Percentiles rank a stretch among this genome's conserved stretches.
Evolutionary conservation across 2,888 invertebrate species (phyloP).

Genomic region (Buathra laborator): DNA sequence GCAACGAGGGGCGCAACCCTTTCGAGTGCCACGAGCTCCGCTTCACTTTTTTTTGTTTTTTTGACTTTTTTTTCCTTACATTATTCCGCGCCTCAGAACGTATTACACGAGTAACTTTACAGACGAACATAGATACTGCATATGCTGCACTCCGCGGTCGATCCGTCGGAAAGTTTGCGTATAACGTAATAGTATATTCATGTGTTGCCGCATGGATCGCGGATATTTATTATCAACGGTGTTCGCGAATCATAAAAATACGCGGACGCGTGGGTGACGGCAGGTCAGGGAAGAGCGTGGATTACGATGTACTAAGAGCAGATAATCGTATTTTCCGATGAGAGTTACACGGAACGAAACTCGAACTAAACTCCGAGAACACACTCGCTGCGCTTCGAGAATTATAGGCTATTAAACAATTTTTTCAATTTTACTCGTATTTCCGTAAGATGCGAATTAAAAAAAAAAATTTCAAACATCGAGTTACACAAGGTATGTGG

Average conservation of each 20-base stretch:
- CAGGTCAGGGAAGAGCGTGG: conserved; percentile 53
- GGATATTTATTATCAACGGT: conserved; percentile 43
- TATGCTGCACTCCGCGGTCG: not conserved
- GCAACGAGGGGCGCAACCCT: conserved; percentile 27
- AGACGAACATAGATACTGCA: not conserved
- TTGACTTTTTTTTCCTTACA: conserved; percentile 7
- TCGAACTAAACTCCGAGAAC: conserved; percentile 3
- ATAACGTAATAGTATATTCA: conserved; percentile 5
- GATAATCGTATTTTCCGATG: conserved; percentile 50
- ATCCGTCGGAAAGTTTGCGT: not conserved
- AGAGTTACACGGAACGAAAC: conserved; percentile 18
- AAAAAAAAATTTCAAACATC: not conserved
- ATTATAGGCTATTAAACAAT: conserved; percentile 33
- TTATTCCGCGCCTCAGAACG: not conserved
- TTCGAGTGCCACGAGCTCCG: conserved; percentile 48
- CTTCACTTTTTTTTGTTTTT: conserved; percentile 52
- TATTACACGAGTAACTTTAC: not conserved
- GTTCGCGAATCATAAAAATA: conserved; percentile 41
- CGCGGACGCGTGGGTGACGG: conserved; percentile 61
- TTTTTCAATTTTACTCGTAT: conserved; percentile 31
- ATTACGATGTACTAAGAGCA: conserved; percentile 30
- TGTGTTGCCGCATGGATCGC: conserved; percentile 12
- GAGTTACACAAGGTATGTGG: not conserved
- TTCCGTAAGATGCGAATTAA: conserved; percentile 19
- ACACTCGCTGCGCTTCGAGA: not conserved